phyloP scores from a whole-genome alignment of 2,113 vertebrate genomes.

The Spea bombifrons region DNA sequence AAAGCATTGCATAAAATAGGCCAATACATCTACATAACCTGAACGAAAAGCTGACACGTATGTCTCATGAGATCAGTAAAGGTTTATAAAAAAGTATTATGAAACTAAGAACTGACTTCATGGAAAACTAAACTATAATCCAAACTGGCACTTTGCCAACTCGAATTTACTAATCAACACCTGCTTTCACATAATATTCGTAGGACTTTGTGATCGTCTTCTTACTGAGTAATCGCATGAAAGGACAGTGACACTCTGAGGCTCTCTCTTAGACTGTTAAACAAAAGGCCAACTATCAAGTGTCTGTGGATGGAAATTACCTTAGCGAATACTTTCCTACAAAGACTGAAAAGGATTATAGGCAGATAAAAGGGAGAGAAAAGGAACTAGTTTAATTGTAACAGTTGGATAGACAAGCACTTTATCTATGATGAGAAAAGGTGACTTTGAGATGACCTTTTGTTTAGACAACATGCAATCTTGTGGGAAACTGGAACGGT shows the following conservation, averaged over 20 bases:
- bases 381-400: slow-evolving; percentile 20
- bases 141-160: background rate
- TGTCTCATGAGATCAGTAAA: slow-evolving; percentile 4
- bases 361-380: slow-evolving; percentile 17
- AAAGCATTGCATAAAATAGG: slow-evolving; percentile 28
- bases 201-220: slow-evolving; percentile 20
- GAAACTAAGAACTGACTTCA: background rate
- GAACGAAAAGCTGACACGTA: background rate
- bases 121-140: background rate
- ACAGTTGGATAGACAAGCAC: slow-evolving; percentile 19
- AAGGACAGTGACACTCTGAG: slow-evolving; percentile 28
- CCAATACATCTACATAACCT: slow-evolving; percentile 21
- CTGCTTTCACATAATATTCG: slow-evolving; percentile 6
- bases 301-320: slow-evolving; percentile 24
- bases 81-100: background rate
- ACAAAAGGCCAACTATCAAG: slow-evolving; percentile 37
- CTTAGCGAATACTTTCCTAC: slow-evolving; percentile 21
- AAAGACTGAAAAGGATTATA: slow-evolving; percentile 38
- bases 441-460: slow-evolving; percentile 38
- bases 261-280: slow-evolving; percentile 19
- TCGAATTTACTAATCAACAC: slow-evolving; percentile 31
- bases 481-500: background rate
- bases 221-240: slow-evolving; percentile 1
- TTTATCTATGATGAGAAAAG: slow-evolving; percentile 21
- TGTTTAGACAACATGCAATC: background rate